Evolutionary conservation across 2,797 vertebrate genomes (phyloP).

Genomic region (Platalea minor): DNA sequence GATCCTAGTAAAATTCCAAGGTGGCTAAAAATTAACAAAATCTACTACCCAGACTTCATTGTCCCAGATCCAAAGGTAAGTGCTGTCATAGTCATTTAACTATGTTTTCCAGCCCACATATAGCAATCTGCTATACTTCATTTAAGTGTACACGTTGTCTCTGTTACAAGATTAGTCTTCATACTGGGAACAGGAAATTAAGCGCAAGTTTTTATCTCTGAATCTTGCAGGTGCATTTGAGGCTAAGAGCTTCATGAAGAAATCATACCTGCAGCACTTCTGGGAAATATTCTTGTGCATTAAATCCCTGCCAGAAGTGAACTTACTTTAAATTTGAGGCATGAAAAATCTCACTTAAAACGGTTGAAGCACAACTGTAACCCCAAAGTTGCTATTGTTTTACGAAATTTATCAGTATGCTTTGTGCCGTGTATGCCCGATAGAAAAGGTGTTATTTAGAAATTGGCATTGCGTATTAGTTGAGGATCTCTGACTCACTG

Average conservation of each 20-base stretch:
- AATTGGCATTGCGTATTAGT: not conserved
- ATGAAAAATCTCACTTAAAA: not conserved
- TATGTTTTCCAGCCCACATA: not conserved
- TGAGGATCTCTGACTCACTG: not conserved
- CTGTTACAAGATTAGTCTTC: not conserved
- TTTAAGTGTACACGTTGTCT: not conserved
- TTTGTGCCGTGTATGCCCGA: not conserved
- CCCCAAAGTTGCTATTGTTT: not conserved
- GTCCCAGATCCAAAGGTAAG: constrained; percentile 92
- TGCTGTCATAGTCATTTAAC: not conserved
- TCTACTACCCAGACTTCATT: constrained; percentile 97
- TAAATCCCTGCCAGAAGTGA: constrained; percentile 30
- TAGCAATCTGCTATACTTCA: not conserved
- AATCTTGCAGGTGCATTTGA: constrained; percentile 28
- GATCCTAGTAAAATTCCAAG: constrained; percentile 93
- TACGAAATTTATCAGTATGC: not conserved
- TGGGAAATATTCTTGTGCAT: not conserved
- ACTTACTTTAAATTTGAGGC: not conserved
- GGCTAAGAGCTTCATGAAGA: not conserved
- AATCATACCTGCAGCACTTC: not conserved
- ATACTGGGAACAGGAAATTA: not conserved
- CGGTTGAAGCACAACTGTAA: not conserved
- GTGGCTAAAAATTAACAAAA: constrained; percentile 97
- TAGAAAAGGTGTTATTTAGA: not conserved
- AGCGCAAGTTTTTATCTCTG: not conserved